Conservation (phyloP, 2,888 invertebrate genomes). For the Augiades crinisus region DNA sequence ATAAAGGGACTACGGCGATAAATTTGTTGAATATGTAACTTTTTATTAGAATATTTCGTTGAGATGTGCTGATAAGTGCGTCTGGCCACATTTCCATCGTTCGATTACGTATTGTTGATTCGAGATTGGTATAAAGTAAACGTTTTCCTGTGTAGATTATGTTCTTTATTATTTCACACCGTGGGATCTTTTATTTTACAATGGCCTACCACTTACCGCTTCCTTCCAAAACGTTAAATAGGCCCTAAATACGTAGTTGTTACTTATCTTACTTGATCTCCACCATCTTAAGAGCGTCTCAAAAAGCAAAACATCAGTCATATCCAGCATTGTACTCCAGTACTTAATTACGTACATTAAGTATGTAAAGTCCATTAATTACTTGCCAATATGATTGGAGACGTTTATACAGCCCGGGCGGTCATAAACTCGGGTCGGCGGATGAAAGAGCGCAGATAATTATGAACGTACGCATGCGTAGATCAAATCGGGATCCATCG, state of each 20-base stretch:
- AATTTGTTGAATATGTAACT: constrained; percentile 46
- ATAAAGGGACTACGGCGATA: constrained; percentile 28
- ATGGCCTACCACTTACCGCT: no score
- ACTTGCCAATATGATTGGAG: constrained; percentile 70
- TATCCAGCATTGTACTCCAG: constrained; percentile 26
- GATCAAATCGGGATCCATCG: constrained; percentile 75
- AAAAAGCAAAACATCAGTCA: constrained; percentile 15
- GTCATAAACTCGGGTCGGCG: constrained; percentile 71
- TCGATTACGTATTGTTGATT: constrained; percentile 60
- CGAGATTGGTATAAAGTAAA: constrained; percentile 50
- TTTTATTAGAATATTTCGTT: constrained; percentile 69
- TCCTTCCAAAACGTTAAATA: no score
- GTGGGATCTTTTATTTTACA: constrained; percentile 47
- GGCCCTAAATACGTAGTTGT: no score
- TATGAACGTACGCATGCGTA: constrained; percentile 76
- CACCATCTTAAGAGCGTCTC: not conserved
- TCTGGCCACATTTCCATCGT: constrained; percentile 61
- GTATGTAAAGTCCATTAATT: constrained; percentile 68
- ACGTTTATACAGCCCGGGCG: constrained; percentile 68
- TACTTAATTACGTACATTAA: constrained; percentile 64
- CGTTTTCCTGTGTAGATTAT: constrained; percentile 61
- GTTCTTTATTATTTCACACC: constrained; percentile 52
- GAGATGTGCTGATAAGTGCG: constrained; percentile 61
- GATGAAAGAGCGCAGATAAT: constrained; percentile 76
- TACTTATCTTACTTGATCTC: not conserved